Base-by-base conservation (phyloP, 1,140 invertebrate genomes). In the Microplitis demolitor region DNA sequence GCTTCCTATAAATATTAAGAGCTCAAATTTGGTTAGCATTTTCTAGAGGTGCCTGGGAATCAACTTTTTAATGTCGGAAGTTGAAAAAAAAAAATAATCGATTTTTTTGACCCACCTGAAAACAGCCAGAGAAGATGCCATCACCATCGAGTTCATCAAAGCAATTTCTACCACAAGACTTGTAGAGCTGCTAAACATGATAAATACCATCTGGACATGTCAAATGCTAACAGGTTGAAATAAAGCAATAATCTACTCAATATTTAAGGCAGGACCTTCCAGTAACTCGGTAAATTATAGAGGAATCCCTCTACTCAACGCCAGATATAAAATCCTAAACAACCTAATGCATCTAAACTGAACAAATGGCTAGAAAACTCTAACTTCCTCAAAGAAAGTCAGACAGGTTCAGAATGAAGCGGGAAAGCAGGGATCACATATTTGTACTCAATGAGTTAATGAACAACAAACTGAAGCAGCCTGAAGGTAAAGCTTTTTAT, bases 361-460 rank as follows among this genome's bases (percentile, higher is more conserved):
- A 31, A n/a, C 4, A 14, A 51, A 33, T 71, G 69, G 70, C 3
- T 54, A 24, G 70, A 72, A 13, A 24, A 61, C 34, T n/a, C n/a
- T 3, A 34, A 35, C 8, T 16, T 50, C 53, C 4, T 76, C 9
- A 58, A 62, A 8, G 61, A 70, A 31, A 74, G n/a, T 3, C 70
- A 69, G 34, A 56, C 66, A 69, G 69, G 66, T 0, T 72, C 35
- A 76, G 69, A 14, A 60, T 2, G 56, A 39, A 51, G 5, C 72
- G 61, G 39, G 54, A 39, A 4, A 67, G 31, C 4, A 67, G 66
- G n/a, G 69, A 74, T 6, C 66, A 76, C 8, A 72, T 76, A 9
- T 72, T 69, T 53, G 50, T 62, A 0, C 6, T 70, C 13, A 74
- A 72, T 14, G 53, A 50, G 11, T 0, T 71, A 11, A 71, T 74